Base-by-base conservation (phyloP, 2,888 invertebrate species). In the Nebria brevicollis region DNA sequence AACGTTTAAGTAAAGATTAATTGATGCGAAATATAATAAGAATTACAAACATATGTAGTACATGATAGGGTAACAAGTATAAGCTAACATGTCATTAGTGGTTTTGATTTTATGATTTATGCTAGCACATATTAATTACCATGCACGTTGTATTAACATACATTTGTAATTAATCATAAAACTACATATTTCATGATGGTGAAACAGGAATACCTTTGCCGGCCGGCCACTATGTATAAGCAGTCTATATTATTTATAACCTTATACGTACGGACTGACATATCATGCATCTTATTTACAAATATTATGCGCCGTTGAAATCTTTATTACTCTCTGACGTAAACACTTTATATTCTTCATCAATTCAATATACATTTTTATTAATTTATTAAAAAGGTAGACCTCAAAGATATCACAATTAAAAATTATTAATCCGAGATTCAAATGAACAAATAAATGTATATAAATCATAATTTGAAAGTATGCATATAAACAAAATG, bases 131-230 rank as follows among this genome's bases (percentile, higher is more conserved):
- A 65, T 66, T 79, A 79, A 79, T 79, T 79, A 79, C 66, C 79
- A 79, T 79, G 79, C 68, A 68, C 79, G 79, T 79, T 79, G 73
- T 79, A 80, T 80, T 80, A 80, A 80, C 80, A 80, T 80, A 80
- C 75, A 80, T 75, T 75, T 72, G 68, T 80, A 80, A 75, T 80
- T 80, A 75, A 80, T 80, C 80, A 80, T 75, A 75, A 75, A 80
- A 80, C 64, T 80, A 75, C 75, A 80, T 80, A 80, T 80, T 80
- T 80, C 80, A 80, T 75, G 80, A 80, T 70, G 75, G 64, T 65
- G 72, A 70, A 75, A 80, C 64, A 68, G 80, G 66, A 79, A 68
- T 73, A 54, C 68, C 70, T 77, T 77, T 77, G 77, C 54, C 70
- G 77, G 70, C 70, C 43, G 77, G 54, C 54, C 8, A 54, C 54